A percentile compares a stretch with the other conserved stretches of the same genome.
phyloP scores from a whole-genome alignment of 2,113 vertebrate genomes.

The Pelobates fuscus region DNA sequence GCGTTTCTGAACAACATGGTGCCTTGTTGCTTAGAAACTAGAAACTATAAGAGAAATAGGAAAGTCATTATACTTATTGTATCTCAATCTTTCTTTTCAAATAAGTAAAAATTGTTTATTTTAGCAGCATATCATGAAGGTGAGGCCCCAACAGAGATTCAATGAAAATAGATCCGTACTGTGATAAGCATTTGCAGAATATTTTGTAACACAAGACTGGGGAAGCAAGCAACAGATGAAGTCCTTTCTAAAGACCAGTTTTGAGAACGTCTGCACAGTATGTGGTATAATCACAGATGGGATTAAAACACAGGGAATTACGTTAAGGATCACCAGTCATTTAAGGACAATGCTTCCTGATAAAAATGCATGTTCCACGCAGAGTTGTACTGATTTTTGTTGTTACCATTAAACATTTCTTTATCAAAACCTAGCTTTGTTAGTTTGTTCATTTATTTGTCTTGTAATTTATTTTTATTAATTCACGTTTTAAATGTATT shows the following conservation, averaged over 20 bases:
- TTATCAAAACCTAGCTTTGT: too few species aligned
- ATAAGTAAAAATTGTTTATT: background rate
- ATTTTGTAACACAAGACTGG: background rate
- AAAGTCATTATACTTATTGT: conserved; percentile 1
- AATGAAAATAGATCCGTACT: background rate
- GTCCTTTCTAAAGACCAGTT: too few species aligned
- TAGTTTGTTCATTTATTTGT: too few species aligned
- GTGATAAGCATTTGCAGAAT: background rate
- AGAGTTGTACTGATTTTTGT: too few species aligned
- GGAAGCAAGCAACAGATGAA: too few species aligned
- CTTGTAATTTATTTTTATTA: too few species aligned
- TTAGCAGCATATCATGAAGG: background rate
- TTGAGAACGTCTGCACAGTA: background rate
- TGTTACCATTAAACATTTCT: too few species aligned
- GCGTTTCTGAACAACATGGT: conserved; percentile 20
- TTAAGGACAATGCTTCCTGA: conserved; percentile 39
- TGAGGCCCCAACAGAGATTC: background rate
- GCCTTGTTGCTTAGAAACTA: conserved; percentile 1
- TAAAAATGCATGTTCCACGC: too few species aligned
- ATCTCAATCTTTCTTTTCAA: background rate
- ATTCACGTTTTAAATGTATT: too few species aligned
- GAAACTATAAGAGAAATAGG: background rate
- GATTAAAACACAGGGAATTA: conserved; percentile 25
- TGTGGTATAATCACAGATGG: conserved; percentile 14
- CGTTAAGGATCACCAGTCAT: background rate